These are phyloP conservation scores for Lymantria dispar DNA, from an alignment of 2,888 invertebrate species.

Conservation along the genomic window DNA sequence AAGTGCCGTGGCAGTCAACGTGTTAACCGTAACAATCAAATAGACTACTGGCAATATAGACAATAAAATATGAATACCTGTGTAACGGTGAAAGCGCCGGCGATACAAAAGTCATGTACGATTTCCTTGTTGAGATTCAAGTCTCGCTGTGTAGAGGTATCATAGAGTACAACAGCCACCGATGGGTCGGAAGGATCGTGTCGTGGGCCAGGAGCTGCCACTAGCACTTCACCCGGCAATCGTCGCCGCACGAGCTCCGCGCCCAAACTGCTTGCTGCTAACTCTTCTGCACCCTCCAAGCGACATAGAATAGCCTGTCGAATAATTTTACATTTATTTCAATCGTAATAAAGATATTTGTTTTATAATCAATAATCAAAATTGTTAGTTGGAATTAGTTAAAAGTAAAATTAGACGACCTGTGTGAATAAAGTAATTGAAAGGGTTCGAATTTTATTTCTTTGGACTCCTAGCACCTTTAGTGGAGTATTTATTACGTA, in stretches of 20 bases:
- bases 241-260: conserved; percentile 55
- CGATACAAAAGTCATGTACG: conserved; percentile 74
- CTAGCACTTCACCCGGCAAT: conserved; percentile 79
- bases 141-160: conserved; percentile 85
- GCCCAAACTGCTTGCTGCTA: conserved; percentile 58
- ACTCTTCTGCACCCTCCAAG: conserved; percentile 87
- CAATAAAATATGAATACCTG: conserved; percentile 40
- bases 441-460: no score
- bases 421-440: no score
- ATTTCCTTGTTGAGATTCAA: conserved; percentile 85
- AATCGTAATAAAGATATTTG: no score
- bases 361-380: no score
- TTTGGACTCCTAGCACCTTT: no score
- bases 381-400: no score
- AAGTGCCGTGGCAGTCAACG: no score
- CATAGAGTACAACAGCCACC: conserved; percentile 84
- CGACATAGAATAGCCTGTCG: conserved; percentile 85
- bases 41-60: neutral
- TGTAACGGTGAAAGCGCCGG: conserved; percentile 59
- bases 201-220: conserved; percentile 76
- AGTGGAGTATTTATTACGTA: no score
- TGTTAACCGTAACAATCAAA: no score
- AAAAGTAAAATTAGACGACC: no score
- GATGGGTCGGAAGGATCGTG: conserved; percentile 71
- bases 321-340: no score